Conservation (phyloP, 2,888 invertebrate genomes). For the Drosophila phalerata region DNA sequence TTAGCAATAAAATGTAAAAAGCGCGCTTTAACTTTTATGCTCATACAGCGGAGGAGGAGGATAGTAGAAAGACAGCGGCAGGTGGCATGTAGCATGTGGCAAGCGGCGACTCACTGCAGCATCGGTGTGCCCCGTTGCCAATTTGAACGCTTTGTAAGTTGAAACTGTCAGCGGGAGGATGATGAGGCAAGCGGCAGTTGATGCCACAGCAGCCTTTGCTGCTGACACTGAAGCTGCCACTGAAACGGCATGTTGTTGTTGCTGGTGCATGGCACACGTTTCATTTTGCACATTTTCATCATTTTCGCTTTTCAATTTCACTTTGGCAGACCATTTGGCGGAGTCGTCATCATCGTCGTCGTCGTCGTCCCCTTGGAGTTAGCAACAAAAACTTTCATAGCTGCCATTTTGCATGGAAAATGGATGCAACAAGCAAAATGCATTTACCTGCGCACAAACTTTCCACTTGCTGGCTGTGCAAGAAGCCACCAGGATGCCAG, state of each 20-base stretch:
- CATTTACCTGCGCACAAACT: slow-evolving; percentile 67
- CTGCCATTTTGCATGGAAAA: slow-evolving; percentile 62
- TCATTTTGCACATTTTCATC: slow-evolving; percentile 76
- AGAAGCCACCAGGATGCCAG: slow-evolving; percentile 24
- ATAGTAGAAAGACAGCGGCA: not conserved
- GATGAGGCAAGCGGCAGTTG: slow-evolving; percentile 12
- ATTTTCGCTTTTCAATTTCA: slow-evolving; percentile 75
- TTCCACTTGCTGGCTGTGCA: slow-evolving; percentile 25
- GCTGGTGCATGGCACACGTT: slow-evolving; percentile 57
- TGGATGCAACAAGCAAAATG: slow-evolving; percentile 77
- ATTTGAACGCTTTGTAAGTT: slow-evolving; percentile 63
- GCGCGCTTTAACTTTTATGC: slow-evolving; percentile 25
- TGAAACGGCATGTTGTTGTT: slow-evolving; percentile 24
- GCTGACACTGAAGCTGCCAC: slow-evolving; percentile 20
- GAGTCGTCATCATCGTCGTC: slow-evolving; percentile 18
- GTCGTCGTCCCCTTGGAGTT: slow-evolving; percentile 29
- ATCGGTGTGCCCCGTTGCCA: slow-evolving; percentile 36
- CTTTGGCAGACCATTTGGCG: slow-evolving; percentile 63
- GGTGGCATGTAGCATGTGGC: slow-evolving; percentile 4
- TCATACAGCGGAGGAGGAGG: not conserved
- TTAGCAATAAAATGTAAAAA: slow-evolving; percentile 61
- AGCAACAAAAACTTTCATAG: slow-evolving; percentile 64
- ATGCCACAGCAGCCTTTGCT: slow-evolving; percentile 22
- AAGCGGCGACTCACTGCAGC: slow-evolving; percentile 1
- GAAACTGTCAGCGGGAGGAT: slow-evolving; percentile 33